phyloP scores from a whole-genome alignment of 2,888 invertebrate genomes.

The Adelognathus sp. region DNA sequence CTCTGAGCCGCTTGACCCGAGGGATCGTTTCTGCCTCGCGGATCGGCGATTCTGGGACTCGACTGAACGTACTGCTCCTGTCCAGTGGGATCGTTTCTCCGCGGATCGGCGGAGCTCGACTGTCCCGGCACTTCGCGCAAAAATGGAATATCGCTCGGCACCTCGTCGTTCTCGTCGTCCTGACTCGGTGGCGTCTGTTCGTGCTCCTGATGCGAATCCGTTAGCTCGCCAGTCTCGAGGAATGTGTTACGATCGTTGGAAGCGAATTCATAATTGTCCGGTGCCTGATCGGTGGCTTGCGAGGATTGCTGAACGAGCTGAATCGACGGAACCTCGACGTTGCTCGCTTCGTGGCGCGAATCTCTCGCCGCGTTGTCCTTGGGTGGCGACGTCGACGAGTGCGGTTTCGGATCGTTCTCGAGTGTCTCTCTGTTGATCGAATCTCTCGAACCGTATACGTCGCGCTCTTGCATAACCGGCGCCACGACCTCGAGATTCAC shows the following conservation, averaged over 20 bases:
- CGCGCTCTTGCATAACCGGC: constrained; percentile 72
- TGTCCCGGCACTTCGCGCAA: constrained; percentile 79
- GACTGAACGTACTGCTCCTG: constrained; percentile 73
- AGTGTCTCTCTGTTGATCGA: constrained; percentile 78
- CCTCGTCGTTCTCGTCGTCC: constrained; percentile 79
- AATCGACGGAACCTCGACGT: constrained; percentile 72
- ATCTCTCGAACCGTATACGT: constrained; percentile 76
- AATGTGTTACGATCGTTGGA: constrained; percentile 80
- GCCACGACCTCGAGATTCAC: constrained; percentile 76
- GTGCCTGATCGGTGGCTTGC: constrained; percentile 64
- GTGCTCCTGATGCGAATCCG: constrained; percentile 78
- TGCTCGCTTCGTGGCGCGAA: constrained; percentile 71
- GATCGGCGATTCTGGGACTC: constrained; percentile 71
- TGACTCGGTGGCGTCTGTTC: constrained; percentile 75
- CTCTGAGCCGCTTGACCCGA: constrained; percentile 76
- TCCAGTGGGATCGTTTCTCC: constrained; percentile 79
- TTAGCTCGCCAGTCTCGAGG: constrained; percentile 79
- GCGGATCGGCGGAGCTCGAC: constrained; percentile 76
- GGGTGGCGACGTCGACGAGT: constrained; percentile 40
- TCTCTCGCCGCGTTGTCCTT: constrained; percentile 67
- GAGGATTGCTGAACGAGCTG: constrained; percentile 56
- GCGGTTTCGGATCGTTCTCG: constrained; percentile 75
- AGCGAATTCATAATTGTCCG: constrained; percentile 79
- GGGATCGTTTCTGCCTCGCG: constrained; percentile 77
- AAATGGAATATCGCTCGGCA: constrained; percentile 79